Conservation (phyloP, 64 coral and sea anemone species). For the Pocillopora verrucosa region DNA sequence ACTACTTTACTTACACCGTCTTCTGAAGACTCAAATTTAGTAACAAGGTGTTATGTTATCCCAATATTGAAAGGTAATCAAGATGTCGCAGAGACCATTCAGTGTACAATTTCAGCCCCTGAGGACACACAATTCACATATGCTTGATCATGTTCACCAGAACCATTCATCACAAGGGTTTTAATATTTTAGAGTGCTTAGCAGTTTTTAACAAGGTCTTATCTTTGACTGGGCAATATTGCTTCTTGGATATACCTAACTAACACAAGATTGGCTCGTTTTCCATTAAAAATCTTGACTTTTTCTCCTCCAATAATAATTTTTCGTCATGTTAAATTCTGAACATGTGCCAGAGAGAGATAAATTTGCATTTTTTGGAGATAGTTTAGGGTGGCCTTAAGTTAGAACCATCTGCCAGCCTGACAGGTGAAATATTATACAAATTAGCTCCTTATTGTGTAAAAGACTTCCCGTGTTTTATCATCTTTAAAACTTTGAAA, state of each 20-base stretch:
- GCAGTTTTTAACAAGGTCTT: conserved; percentile 27
- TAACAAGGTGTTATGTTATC: conserved; percentile 21
- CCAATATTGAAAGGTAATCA: conserved; percentile 31
- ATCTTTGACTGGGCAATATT: conserved; percentile 18
- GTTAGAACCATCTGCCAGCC: conserved; percentile 15
- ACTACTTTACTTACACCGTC: background rate
- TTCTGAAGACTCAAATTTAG: conserved; percentile 24
- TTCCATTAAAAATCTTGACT: background rate
- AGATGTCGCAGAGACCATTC: background rate
- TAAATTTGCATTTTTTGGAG: background rate
- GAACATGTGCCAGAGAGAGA: background rate
- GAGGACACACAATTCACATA: background rate
- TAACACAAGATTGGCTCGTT: conserved; percentile 35
- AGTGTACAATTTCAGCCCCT: conserved; percentile 25
- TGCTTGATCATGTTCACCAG: background rate
- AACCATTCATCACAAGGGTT: conserved; percentile 12
- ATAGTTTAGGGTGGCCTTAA: conserved; percentile 7
- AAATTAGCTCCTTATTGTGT: background rate
- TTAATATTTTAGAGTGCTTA: conserved; percentile 38
- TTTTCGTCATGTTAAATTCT: conserved; percentile 32
- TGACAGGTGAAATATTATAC: background rate
- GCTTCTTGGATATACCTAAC: conserved; percentile 32
- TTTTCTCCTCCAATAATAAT: conserved; percentile 22
- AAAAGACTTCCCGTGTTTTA: background rate
- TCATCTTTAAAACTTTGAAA: background rate